phyloP scores from a whole-genome alignment of 2,888 invertebrate species.

The Caenorhabditis wallacei region DNA sequence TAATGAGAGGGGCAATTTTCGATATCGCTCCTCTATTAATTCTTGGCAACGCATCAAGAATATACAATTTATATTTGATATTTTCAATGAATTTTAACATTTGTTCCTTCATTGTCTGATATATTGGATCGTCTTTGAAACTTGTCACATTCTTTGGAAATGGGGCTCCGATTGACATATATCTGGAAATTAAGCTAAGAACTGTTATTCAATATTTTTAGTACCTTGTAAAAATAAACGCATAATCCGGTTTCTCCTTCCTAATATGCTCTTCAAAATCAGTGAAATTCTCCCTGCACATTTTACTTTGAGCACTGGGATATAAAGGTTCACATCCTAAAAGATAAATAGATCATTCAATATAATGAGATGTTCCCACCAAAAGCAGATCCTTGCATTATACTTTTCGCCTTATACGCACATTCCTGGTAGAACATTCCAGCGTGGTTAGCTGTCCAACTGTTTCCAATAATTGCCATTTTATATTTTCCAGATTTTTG shows the following conservation, averaged over 20 bases:
- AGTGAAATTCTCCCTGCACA: conserved; percentile 11
- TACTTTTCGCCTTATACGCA: conserved; percentile 33
- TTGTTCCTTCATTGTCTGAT: conserved; percentile 34
- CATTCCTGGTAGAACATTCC: conserved; percentile 31
- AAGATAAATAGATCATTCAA: background rate
- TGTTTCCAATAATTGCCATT: conserved; percentile 30
- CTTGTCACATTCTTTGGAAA: conserved; percentile 13
- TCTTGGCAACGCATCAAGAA: conserved; percentile 34
- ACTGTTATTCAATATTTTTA: background rate
- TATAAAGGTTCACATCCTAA: conserved; percentile 40
- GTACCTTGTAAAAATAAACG: conserved; percentile 31
- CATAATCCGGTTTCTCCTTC: conserved; percentile 33
- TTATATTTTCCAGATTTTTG: conserved; percentile 30
- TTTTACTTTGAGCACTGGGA: background rate
- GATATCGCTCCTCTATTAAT: background rate
- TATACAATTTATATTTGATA: conserved; percentile 35
- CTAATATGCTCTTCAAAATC: conserved; percentile 16
- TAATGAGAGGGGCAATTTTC: conserved; percentile 16
- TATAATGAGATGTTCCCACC: conserved; percentile 5
- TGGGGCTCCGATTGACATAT: conserved; percentile 8
- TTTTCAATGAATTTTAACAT: conserved; percentile 18
- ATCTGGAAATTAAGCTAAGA: background rate
- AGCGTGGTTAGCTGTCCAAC: conserved; percentile 30
- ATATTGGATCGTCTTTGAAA: conserved; percentile 26
- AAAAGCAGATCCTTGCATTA: conserved; percentile 19